A percentile compares a stretch with the other conserved stretches of the same genome.
Evolutionary conservation across 2,888 invertebrate species (phyloP).

Genomic region (Melitaea athalia): DNA sequence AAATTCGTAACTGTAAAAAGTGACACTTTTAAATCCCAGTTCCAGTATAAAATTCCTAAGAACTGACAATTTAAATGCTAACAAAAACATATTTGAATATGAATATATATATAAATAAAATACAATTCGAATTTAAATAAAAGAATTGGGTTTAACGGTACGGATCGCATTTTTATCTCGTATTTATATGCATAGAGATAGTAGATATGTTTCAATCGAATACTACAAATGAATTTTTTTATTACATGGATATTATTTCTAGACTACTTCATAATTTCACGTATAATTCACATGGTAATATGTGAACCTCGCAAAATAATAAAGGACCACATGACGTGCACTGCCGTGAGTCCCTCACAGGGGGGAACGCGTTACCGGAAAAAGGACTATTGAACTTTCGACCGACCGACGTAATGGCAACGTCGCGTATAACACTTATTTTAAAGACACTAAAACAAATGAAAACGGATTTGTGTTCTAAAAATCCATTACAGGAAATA

Average conservation of each 20-base stretch:
- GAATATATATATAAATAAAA: no score
- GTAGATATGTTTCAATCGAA: no score
- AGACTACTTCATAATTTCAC: not conserved
- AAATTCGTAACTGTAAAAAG: no score
- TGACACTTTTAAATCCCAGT: no score
- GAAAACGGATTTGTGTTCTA: not conserved
- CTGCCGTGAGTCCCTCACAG: slow-evolving; percentile 30
- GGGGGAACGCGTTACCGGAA: slow-evolving; percentile 60
- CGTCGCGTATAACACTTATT: slow-evolving; percentile 53
- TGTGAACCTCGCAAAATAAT: slow-evolving; percentile 6
- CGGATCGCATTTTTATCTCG: no score
- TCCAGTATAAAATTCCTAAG: no score
- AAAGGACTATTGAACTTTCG: slow-evolving; percentile 68
- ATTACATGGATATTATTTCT: not conserved
- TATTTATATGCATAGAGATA: no score
- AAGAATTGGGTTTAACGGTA: no score
- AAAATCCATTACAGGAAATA: not conserved
- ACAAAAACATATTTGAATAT: no score
- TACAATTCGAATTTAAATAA: no score
- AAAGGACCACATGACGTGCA: not conserved
- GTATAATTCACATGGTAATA: not conserved
- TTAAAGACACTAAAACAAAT: slow-evolving; percentile 46
- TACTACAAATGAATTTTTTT: no score
- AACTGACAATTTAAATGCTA: no score
- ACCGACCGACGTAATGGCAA: slow-evolving; percentile 48